These are phyloP conservation scores for Boleophthalmus pectinirostris DNA, from an alignment of 2,113 vertebrate genomes.

Conservation along the genomic window DNA sequence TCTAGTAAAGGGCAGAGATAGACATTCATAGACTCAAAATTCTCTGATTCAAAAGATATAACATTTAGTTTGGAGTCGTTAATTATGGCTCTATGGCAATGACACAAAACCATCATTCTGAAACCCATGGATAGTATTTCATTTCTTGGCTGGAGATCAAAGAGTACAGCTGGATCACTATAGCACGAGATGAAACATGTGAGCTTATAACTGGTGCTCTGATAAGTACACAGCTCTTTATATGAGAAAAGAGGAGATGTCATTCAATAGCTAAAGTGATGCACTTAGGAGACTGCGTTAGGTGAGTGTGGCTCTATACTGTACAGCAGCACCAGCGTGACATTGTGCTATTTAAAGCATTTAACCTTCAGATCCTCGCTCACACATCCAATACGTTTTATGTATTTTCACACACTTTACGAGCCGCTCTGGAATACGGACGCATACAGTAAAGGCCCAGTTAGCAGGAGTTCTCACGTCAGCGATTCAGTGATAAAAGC, in stretches of 20 bases:
- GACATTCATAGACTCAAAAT: no score
- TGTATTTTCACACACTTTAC: constrained; percentile 3
- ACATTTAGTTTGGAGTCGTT: neutral
- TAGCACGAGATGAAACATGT: constrained; percentile 1
- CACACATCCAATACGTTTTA: neutral
- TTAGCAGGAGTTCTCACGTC: neutral
- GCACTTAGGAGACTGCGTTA: neutral
- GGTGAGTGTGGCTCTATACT: neutral
- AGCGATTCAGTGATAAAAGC: neutral
- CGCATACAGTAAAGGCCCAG: neutral
- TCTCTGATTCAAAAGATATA: no score
- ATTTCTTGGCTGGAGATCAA: neutral
- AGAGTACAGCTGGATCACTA: neutral
- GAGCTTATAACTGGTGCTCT: neutral
- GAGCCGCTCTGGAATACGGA: neutral
- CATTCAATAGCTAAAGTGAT: neutral
- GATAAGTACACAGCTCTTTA: neutral
- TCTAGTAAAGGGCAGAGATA: no score
- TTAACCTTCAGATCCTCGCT: neutral
- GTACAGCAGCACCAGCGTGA: neutral
- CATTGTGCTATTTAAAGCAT: neutral
- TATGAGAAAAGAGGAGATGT: neutral
- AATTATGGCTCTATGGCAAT: no score
- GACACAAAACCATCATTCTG: no score
- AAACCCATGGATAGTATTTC: neutral